Conservation (phyloP, 2,888 invertebrate species). For the Chesias legatella region DNA sequence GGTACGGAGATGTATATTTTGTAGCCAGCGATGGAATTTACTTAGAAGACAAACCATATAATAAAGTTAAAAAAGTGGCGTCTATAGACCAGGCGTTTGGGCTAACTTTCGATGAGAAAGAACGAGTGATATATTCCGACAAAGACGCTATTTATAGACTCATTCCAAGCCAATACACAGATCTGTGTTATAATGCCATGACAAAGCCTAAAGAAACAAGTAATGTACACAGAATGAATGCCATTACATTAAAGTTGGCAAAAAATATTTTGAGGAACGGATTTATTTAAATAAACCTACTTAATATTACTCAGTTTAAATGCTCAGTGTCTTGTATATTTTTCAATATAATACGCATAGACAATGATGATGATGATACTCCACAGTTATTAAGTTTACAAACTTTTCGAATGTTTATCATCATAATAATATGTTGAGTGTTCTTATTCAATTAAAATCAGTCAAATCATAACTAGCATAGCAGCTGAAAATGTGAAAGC, state of each 20-base stretch:
- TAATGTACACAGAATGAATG: not conserved
- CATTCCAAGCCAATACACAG: constrained; percentile 39
- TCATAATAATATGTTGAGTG: too few relatives aligned
- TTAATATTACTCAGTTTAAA: too few relatives aligned
- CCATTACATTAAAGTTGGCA: not conserved
- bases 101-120: constrained; percentile 58
- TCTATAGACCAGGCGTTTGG: constrained; percentile 53
- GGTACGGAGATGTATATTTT: constrained; percentile 59
- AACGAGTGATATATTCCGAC: constrained; percentile 58
- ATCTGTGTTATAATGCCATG: constrained; percentile 39
- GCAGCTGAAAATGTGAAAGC: too few relatives aligned
- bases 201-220: constrained; percentile 4
- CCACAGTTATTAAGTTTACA: too few relatives aligned
- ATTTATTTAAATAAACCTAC: too few relatives aligned
- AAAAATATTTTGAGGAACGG: not conserved
- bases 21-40: constrained; percentile 55
- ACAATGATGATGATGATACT: too few relatives aligned
- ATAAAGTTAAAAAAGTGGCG: constrained; percentile 45
- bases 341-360: too few relatives aligned
- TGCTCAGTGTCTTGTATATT: too few relatives aligned
- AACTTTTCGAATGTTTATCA: too few relatives aligned
- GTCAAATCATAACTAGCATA: too few relatives aligned
- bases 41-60: constrained; percentile 55
- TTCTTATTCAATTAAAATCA: too few relatives aligned
- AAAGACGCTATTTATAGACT: constrained; percentile 50